Percentiles rank a stretch among this genome's conserved stretches.
These are phyloP conservation scores for Sebastolobus alascanus DNA, from an alignment of 2,797 vertebrate species.

Conservation along the genomic window DNA sequence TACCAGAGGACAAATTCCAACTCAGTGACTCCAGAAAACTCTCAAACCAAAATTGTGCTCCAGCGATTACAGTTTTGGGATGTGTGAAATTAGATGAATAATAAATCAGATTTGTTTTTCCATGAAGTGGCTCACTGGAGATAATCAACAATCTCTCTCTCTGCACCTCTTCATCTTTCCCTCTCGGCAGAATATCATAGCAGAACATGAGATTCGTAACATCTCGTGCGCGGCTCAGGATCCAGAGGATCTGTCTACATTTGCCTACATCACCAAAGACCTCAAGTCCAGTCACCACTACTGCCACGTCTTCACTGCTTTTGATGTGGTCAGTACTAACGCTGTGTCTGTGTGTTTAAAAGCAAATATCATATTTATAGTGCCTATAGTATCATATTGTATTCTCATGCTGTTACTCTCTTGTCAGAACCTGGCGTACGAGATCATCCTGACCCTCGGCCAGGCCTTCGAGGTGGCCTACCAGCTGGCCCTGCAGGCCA, in stretches of 20 bases:
- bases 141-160: conserved; percentile 32
- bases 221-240: conserved; percentile 99
- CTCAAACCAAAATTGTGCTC: conserved; percentile 33
- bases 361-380: background rate
- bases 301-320: conserved; percentile 99
- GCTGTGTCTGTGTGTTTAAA: background rate
- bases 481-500: conserved; percentile 96
- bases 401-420: background rate
- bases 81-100: conserved; percentile 58
- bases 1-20: conserved; percentile 62
- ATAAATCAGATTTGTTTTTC: conserved; percentile 68
- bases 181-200: conserved; percentile 92
- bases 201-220: conserved; percentile 99
- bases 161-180: conserved; percentile 7
- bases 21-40: conserved; percentile 45
- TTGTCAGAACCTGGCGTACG: conserved; percentile 96
- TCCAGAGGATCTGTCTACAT: conserved; percentile 98
- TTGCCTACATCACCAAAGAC: conserved; percentile 99
- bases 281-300: conserved; percentile 99
- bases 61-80: conserved; percentile 47
- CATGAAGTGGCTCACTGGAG: conserved; percentile 40
- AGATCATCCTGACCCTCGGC: conserved; percentile 98
- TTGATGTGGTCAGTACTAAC: conserved; percentile 93
- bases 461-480: conserved; percentile 99
- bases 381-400: background rate